Base-by-base conservation (phyloP, 30 jellyfish, hydroid and myxozoan species). In the Mastigias papua region DNA sequence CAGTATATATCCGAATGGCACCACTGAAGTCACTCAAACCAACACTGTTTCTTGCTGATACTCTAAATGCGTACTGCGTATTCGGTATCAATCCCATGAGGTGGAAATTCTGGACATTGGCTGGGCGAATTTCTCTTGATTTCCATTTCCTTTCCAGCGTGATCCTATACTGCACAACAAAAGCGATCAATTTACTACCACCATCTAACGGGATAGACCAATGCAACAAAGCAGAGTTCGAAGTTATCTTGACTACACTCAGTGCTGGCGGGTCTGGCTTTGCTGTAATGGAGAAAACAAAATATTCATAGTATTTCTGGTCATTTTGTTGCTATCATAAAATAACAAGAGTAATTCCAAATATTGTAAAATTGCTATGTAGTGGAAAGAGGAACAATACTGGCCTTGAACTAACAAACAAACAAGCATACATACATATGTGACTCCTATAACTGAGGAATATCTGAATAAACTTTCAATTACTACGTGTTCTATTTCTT, bases 31-130 rank as follows among this genome's bases (percentile, higher is more conserved):
- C 75, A 81, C 99, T 80, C 20, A 66, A 67, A 22, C 97, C 99
- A 26, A 78, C 96, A 13, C 31, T 87, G 69, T 94, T 89, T 46
- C 90, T 79, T 0, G 97, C 97, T 21, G 51, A 63, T 86, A 89
- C 27, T 70, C 95, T 51, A 62, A 90, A 84, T 19, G 61, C 66
- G 51, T 89, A 89, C 19, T 25, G 26, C 72, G 97, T 80, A 31
- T 69, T 74, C 25, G 91, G 86, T 58, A 30, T 27, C 31, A 94
- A 89, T 23, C 74, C 90, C 90, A 54, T 86, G 30, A 94, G 64
- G 28, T 89, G 85, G 71, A 31, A 94, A 25, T 81, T 51, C 31
- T 89, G 92, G 16, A 91, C 92, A 37, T 68, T 75, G 16, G 95
- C 91, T 23, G 93, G 91, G 1, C 91, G 79, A 28, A 85, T 90